phyloP scores from a whole-genome alignment of 30 jellyfish, hydroid and myxozoan genomes.

The Turritopsis rubra region DNA sequence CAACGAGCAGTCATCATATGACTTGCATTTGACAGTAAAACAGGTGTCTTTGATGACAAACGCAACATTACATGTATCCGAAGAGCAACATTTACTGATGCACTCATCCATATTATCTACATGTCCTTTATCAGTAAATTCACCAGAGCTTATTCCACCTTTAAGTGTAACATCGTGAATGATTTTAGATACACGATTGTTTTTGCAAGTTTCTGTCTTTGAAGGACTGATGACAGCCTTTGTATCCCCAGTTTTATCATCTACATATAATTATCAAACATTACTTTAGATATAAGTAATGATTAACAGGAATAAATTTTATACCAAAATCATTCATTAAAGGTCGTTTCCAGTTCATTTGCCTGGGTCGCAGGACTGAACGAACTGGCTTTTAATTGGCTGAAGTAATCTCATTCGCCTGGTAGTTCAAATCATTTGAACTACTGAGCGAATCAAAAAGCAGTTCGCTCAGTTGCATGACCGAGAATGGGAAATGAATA shows the following conservation, averaged over 20 bases:
- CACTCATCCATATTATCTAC: slow-evolving; percentile 76
- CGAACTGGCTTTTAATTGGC: too few species aligned
- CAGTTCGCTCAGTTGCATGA: too few species aligned
- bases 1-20: slow-evolving; percentile 70
- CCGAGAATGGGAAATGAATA: too few species aligned
- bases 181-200: slow-evolving; percentile 57
- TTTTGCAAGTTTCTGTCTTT: slow-evolving; percentile 43
- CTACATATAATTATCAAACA: slow-evolving; percentile 1
- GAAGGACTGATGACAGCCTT: slow-evolving; percentile 46
- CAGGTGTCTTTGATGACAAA: slow-evolving; percentile 89
- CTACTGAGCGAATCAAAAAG: too few species aligned
- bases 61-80: slow-evolving; percentile 93
- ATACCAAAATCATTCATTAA: not conserved
- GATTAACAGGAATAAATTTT: not conserved
- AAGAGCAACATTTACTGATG: slow-evolving; percentile 68
- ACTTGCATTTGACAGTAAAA: slow-evolving; percentile 84
- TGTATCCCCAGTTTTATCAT: slow-evolving; percentile 35
- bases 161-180: slow-evolving; percentile 74
- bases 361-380: too few species aligned
- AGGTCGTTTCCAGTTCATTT: too few species aligned
- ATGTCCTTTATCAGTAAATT: slow-evolving; percentile 83
- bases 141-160: slow-evolving; percentile 92
- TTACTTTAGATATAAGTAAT: not conserved
- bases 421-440: too few species aligned
- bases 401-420: too few species aligned